Base-by-base conservation (phyloP, 2,888 invertebrate species). In the Pristionchus entomophagus region DNA sequence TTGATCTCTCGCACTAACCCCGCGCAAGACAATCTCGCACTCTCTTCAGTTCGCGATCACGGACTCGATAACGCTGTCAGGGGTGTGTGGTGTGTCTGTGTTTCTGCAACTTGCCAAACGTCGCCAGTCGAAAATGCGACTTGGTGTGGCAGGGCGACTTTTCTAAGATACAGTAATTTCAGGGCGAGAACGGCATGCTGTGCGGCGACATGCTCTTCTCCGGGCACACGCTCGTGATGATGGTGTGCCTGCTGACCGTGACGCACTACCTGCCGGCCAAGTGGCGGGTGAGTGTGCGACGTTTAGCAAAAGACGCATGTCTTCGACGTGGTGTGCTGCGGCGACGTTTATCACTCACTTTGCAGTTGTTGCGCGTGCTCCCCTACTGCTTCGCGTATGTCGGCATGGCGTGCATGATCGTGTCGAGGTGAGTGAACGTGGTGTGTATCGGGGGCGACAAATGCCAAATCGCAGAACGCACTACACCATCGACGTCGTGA, bases 171-270 rank as follows among this genome's bases (percentile, higher is more conserved):
- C 29, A 4, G 29, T 65, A 6, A 65, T 38, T 82, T 26, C 41
- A 82, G 82, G 59, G 56, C 22, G 38, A 82, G 45, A 59, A 82
- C 14, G 86, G 86, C 41, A 89, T 90, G 88, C 87, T 91, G 38
- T 92, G 92, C 87, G 92, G 92, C 14, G 92, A 92, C 86, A 86
- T 91, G 51, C 87, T 92, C 14, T 92, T 90, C 87, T 89, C 89
- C 32, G 92, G 92, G 12, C 92, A 92, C 88, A 89, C 91, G 1
- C 88, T 91, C 14, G 89, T 89, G 38, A 91, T 91, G 89, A 89
- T 89, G 22, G 87, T 88, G 35, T 89, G 90, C 86, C 86, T 89
- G 19, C 88, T 91, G 35, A 87, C 88, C n/a, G 87, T 91, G 26
- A 87, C 88, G 86, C 88, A 89, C 80, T 91, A 92, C 84, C 87